These are phyloP conservation scores for Habropoda laboriosa DNA, from an alignment of 1,140 invertebrate species.

Conservation along the genomic window DNA sequence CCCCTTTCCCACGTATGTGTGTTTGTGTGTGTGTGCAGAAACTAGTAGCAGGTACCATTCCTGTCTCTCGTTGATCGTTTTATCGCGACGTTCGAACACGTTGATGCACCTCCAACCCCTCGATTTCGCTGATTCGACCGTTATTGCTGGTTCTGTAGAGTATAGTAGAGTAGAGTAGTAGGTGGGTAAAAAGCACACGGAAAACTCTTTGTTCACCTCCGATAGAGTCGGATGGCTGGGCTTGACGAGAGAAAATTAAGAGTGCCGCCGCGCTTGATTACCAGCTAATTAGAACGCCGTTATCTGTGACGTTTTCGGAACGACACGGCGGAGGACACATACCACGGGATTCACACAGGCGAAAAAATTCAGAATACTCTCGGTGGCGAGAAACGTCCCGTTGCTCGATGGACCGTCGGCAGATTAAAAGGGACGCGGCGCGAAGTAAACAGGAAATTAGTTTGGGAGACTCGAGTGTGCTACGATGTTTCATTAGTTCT, in stretches of 20 bases:
- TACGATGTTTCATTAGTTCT: conserved; percentile 20
- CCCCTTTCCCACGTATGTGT: not conserved
- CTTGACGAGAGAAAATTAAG: conserved; percentile 37
- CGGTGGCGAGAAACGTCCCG: not conserved
- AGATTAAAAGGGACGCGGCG: conserved; percentile 30
- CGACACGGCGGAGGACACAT: not conserved
- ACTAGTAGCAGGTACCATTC: no score
- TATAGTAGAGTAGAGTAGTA: no score
- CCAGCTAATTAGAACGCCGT: conserved; percentile 45
- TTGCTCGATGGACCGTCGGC: conserved; percentile 11
- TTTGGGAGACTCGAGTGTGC: not conserved
- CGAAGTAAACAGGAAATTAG: conserved; percentile 44
- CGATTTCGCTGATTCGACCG: not conserved
- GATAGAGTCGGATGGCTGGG: not conserved
- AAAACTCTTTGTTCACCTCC: conserved; percentile 6
- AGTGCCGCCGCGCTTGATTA: conserved; percentile 26
- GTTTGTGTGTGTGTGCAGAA: no score
- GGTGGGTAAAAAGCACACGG: no score
- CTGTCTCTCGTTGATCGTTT: conserved; percentile 41
- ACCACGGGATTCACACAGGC: not conserved
- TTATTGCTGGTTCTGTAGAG: conserved; percentile 8
- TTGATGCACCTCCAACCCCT: not conserved
- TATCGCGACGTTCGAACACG: conserved; percentile 27
- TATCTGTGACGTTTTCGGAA: conserved; percentile 42
- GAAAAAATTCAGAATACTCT: conserved; percentile 19